These are phyloP conservation scores for Cordylochernes scorpioides DNA, from an alignment of 2,888 invertebrate species.

Conservation along the genomic window DNA sequence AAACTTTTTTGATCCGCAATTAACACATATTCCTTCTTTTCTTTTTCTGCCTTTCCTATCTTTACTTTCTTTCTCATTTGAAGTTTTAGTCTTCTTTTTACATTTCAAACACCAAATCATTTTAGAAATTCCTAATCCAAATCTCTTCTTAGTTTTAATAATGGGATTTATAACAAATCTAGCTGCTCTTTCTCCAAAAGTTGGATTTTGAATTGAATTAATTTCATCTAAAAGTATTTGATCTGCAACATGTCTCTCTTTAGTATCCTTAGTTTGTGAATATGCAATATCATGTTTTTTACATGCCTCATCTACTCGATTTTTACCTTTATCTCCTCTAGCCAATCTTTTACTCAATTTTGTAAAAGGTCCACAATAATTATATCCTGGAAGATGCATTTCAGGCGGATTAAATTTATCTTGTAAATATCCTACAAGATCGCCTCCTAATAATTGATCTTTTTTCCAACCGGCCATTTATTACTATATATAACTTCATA, in stretches of 20 bases:
- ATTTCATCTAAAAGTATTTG: slow-evolving; percentile 1
- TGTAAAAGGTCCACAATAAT: slow-evolving; percentile 1
- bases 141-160: slow-evolving; percentile 1
- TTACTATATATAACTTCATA: too few species aligned
- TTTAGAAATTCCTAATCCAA: too few species aligned
- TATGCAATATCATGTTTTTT: too few species aligned
- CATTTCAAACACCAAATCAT: slow-evolving; percentile 1
- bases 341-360: too few species aligned
- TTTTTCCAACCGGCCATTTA: too few species aligned
- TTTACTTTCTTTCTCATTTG: neutral
- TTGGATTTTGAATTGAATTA: slow-evolving; percentile 2
- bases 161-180: slow-evolving; percentile 1
- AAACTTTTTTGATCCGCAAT: slow-evolving; percentile 1
- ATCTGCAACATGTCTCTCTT: too few species aligned
- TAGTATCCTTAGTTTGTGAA: too few species aligned
- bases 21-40: neutral
- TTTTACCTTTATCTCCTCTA: too few species aligned
- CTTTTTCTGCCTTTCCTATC: neutral
- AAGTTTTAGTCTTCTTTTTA: slow-evolving; percentile 1
- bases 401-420: too few species aligned
- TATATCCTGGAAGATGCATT: slow-evolving; percentile 2
- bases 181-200: slow-evolving; percentile 1
- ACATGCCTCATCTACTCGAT: too few species aligned
- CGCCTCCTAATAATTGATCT: too few species aligned
- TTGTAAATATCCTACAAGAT: too few species aligned